Evolutionary conservation across 2,797 vertebrate genomes (phyloP), one percentile per base, ranked within the genome.

Genomic region (Cheirogaleus major): DNA sequence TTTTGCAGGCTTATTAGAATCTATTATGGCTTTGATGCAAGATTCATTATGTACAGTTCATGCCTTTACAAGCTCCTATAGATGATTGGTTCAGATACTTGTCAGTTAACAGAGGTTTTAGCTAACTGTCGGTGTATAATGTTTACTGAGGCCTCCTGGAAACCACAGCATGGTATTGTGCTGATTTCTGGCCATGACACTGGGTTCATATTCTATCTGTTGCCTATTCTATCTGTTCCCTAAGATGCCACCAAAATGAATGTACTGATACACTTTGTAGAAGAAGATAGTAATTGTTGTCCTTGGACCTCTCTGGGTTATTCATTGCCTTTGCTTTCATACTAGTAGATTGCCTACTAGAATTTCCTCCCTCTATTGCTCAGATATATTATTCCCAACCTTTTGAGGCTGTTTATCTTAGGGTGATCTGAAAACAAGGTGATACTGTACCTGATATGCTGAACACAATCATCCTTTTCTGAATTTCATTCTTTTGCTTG

Each of bases 401-500:
- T 83, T 80, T 76, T 63, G 70, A 80, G 48, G 22, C 78, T 93
- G 15, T 91, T 94, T 91, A 67, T 89, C 22, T 73, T 89, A 65
- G 25, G 20, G 13, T 13, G 27, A 5, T 72, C 50, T 89, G 22
- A 6, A 30, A 41, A 50, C 10, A 32, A 35, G 8, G 38, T 32
- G 41, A 35, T 52, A 14, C 4, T n/a, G 10, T 32, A 50, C 13
- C 59, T 65, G 35, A 18, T 73, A 22, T 20, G 35, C n/a, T 79
- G 43, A 94, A 20, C 17, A 65, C 32, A 89, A 15, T 27, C 30
- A 57, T 91, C 63, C 20, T 92, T 95, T 35, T 85, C 89, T 38
- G 69, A 89, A 70, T 79, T 91, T 59, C 63, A 30, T 75, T 63
- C 43, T 91, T 87, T 93, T 20, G 14, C 59, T 75, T 89, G 45